These are phyloP conservation scores for Lipotes vexillifer DNA, from an alignment of 2,113 vertebrate species.

Conservation along the genomic window DNA sequence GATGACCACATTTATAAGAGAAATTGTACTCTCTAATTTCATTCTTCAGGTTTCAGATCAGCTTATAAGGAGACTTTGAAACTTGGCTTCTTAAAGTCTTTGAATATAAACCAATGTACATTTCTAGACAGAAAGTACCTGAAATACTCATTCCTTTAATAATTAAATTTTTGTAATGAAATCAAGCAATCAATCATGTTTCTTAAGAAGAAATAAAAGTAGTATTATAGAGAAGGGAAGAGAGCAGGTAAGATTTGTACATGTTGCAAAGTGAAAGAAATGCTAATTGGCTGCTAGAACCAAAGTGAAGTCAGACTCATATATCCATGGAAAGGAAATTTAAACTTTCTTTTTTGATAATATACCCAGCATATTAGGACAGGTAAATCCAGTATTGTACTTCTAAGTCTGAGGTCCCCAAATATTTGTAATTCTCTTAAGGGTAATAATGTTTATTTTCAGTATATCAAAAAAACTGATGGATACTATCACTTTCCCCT, in stretches of 20 bases:
- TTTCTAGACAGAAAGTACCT: slow-evolving; percentile 39
- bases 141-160: slow-evolving; percentile 49
- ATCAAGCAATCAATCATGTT: slow-evolving; percentile 13
- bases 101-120: slow-evolving; percentile 52
- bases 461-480: not conserved
- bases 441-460: not conserved
- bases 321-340: not conserved
- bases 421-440: not conserved
- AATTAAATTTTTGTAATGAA: slow-evolving; percentile 46
- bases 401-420: not conserved
- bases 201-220: slow-evolving; percentile 32
- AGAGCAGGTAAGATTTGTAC: not conserved
- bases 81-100: slow-evolving; percentile 50
- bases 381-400: not conserved
- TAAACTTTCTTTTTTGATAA: not conserved
- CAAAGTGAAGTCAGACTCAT: not conserved
- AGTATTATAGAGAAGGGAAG: not conserved
- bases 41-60: slow-evolving; percentile 49
- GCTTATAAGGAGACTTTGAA: slow-evolving; percentile 63
- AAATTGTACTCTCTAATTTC: not conserved
- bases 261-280: slow-evolving; percentile 3
- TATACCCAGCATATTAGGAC: not conserved
- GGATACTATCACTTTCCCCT: not conserved
- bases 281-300: not conserved
- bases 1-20: slow-evolving; percentile 52